phyloP scores from a whole-genome alignment of 2,888 invertebrate species.

The Agrotis exclamationis region DNA sequence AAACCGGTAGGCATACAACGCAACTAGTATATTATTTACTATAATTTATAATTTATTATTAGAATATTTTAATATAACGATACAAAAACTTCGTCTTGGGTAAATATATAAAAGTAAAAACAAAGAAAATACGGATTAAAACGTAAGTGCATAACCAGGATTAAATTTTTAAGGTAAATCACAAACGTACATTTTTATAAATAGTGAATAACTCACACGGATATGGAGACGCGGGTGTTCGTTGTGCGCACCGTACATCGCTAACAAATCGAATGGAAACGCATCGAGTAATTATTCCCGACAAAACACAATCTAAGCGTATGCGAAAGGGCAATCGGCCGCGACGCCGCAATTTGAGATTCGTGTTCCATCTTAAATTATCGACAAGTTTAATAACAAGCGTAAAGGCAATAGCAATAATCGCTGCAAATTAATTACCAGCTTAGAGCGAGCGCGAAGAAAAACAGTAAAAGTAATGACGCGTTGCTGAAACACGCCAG shows the following conservation, averaged over 20 bases:
- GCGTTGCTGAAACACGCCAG: slow-evolving; percentile 74
- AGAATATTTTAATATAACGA: slow-evolving; percentile 1
- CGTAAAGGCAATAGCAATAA: slow-evolving; percentile 86
- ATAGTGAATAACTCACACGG: slow-evolving; percentile 77
- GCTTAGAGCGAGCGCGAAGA: slow-evolving; percentile 80
- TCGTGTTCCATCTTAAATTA: slow-evolving; percentile 89
- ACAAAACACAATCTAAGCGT: slow-evolving; percentile 82
- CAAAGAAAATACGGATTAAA: neutral
- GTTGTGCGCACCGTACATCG: slow-evolving; percentile 81
- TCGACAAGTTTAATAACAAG: slow-evolving; percentile 90
- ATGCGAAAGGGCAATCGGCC: slow-evolving; percentile 83
- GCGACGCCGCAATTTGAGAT: slow-evolving; percentile 86
- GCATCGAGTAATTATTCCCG: slow-evolving; percentile 79
- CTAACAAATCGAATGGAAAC: slow-evolving; percentile 80
- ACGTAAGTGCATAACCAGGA: neutral
- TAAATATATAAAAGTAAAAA: neutral
- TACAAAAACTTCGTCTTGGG: neutral
- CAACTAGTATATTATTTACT: slow-evolving; percentile 25
- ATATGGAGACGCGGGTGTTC: slow-evolving; percentile 77
- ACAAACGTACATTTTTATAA: slow-evolving; percentile 22
- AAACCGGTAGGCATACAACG: slow-evolving; percentile 36
- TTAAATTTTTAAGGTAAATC: slow-evolving; percentile 8
- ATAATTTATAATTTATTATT: slow-evolving; percentile 31
- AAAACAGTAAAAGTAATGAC: slow-evolving; percentile 83
- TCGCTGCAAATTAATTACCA: slow-evolving; percentile 87